Evolutionary conservation across 2,888 invertebrate genomes (phyloP).

Genomic region (Tinea semifulvella): DNA sequence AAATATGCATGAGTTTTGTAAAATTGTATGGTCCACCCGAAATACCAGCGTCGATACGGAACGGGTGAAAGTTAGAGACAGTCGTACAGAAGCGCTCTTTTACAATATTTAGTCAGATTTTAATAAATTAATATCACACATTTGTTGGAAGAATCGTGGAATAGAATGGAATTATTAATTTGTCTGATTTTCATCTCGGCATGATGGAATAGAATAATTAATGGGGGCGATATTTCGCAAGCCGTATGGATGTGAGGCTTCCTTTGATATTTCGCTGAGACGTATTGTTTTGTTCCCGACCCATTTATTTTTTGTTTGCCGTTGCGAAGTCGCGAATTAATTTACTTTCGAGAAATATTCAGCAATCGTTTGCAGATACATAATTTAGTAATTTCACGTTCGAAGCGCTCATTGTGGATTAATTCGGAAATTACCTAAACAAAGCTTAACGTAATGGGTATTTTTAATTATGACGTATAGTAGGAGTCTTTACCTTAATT

Average conservation of each 20-base stretch:
- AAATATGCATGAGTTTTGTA: constrained; percentile 63
- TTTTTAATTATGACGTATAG: constrained; percentile 4
- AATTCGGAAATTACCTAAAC: constrained; percentile 13
- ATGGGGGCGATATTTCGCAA: constrained; percentile 31
- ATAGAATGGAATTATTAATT: constrained; percentile 21
- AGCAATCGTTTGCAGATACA: constrained; percentile 47
- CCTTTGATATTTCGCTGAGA: constrained; percentile 32
- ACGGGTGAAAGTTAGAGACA: constrained; percentile 1
- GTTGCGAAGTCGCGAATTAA: constrained; percentile 39
- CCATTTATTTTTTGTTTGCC: constrained; percentile 43
- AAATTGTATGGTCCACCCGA: constrained; percentile 36
- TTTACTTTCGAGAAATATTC: constrained; percentile 40
- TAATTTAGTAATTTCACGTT: constrained; percentile 32
- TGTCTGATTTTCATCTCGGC: constrained; percentile 29
- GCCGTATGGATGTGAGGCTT: constrained; percentile 34
- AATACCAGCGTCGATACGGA: constrained; percentile 12
- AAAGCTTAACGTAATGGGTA: constrained; percentile 1
- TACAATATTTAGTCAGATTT: constrained; percentile 18
- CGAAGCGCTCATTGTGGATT: constrained; percentile 13
- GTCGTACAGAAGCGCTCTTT: constrained; percentile 2
- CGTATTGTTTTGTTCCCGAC: constrained; percentile 37
- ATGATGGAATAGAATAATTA: constrained; percentile 49
- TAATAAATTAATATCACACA: constrained; percentile 19
- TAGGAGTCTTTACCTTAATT: background rate
- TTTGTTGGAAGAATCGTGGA: constrained; percentile 16